Percentiles rank a stretch among this genome's conserved stretches.
Conservation (phyloP, 1,140 invertebrate species). For the Steinernema feltiae region DNA sequence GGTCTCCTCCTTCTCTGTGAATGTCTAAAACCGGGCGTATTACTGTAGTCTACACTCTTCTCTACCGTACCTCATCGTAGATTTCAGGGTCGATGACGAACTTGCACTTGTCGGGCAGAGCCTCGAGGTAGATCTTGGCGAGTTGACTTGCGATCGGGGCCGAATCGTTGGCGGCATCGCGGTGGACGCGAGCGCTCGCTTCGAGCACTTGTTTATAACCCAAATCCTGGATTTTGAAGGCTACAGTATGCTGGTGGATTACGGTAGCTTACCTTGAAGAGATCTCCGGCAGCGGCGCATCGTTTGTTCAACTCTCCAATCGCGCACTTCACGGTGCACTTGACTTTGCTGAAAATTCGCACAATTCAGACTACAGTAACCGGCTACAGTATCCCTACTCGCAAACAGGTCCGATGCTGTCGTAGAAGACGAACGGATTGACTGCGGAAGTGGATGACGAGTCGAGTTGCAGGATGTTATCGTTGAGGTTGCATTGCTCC, state of each 20-base stretch:
- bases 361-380: neutral
- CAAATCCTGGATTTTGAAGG: neutral
- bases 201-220: neutral
- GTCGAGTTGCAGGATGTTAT: neutral
- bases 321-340: neutral
- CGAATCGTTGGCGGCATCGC: constrained; percentile 5
- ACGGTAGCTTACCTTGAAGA: neutral
- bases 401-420: constrained; percentile 8
- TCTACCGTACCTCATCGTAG: neutral
- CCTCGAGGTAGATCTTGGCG: constrained; percentile 5
- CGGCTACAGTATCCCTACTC: neutral
- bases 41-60: neutral
- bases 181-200: neutral
- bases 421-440: neutral
- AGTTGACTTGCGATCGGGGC: neutral
- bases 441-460: neutral
- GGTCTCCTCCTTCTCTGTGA: neutral
- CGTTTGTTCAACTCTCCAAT: neutral
- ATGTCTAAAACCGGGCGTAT: neutral
- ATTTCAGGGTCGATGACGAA: constrained; percentile 2
- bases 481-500: neutral
- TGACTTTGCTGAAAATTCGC: neutral
- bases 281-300: neutral
- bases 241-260: neutral
- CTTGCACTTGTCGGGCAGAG: neutral